These are phyloP conservation scores for Characodon lateralis DNA, from an alignment of 2,797 vertebrate species.

Conservation along the genomic window DNA sequence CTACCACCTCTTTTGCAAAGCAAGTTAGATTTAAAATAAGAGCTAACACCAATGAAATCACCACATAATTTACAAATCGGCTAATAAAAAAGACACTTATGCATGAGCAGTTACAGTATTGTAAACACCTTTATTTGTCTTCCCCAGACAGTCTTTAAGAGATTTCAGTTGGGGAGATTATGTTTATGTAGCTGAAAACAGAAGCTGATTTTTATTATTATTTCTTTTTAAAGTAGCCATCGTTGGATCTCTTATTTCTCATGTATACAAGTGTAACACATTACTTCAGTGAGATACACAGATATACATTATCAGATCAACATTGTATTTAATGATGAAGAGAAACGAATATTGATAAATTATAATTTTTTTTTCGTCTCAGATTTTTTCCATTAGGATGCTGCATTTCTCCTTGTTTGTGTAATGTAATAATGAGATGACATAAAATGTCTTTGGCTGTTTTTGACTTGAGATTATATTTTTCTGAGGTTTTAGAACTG, in stretches of 20 bases:
- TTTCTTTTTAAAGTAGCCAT: not conserved
- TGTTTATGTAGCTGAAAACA: not conserved
- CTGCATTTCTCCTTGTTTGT: not conserved
- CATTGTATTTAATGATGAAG: not conserved
- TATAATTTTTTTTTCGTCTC: not conserved
- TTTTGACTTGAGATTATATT: not conserved
- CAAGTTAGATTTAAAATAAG: too few relatives aligned
- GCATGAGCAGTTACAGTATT: not conserved
- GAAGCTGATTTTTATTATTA: too few relatives aligned
- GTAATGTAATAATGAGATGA: not conserved
- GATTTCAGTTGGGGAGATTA: not conserved
- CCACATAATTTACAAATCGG: not conserved
- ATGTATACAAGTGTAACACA: not conserved
- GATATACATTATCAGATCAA: not conserved
- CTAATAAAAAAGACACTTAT: not conserved
- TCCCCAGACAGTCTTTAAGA: not conserved
- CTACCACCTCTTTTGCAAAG: not conserved
- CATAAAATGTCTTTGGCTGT: not conserved
- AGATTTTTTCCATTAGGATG: not conserved
- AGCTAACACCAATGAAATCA: not conserved
- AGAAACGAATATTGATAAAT: not conserved
- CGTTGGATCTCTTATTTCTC: not conserved
- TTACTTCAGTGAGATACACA: not conserved
- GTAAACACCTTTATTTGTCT: not conserved
- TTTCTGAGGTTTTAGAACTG: not conserved